Base-by-base conservation (phyloP, 1,140 invertebrate species). In the Trinorchestia longiramus region DNA sequence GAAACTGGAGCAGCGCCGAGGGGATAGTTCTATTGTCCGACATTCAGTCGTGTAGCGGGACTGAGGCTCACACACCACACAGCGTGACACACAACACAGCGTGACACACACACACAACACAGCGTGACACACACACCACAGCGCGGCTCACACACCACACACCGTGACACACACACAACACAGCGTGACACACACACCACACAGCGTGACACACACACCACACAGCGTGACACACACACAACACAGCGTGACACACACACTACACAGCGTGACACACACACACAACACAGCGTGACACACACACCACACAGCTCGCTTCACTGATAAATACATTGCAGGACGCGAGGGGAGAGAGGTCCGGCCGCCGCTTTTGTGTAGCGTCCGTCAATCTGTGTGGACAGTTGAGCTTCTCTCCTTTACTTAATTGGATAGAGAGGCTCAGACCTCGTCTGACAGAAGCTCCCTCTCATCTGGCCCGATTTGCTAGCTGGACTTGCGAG, bases 371-470 rank as follows among this genome's bases (percentile, higher is more conserved):
- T 90, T 90, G 88, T 90, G 88, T 90, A 90, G 88, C 88, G 88
- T 90, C 88, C 88, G 43, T 90, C 88, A 42, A 90, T 90, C 88
- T 41, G 88, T 90, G 88, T 42, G 41, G n/a, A 90, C 88, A 90
- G 88, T 90, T 90, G 88, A 90, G 88, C 88, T 77, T 77, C 88
- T 90, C 88, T 90, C 41, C 88, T 41, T 90, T 90, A 90, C 88
- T 90, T 90, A 90, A 90, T 90, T 90, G 88, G 88, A 90, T 90
- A 42, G 88, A 90, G 43, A 90, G 88, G 88, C 88, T 90, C 88
- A 90, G 41, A 42, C n/a, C 88, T 90, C 43, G 88, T 42, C 88
- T 90, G 88, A 43, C 88, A 43, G 88, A 90, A 43, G 41, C 8
- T 90, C 41, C 41, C 43, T 43, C 88, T 90, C 41, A 19, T 90